These are phyloP conservation scores for Pseudomyrmex sp. DNA, from an alignment of 1,140 invertebrate genomes.

Conservation along the genomic window DNA sequence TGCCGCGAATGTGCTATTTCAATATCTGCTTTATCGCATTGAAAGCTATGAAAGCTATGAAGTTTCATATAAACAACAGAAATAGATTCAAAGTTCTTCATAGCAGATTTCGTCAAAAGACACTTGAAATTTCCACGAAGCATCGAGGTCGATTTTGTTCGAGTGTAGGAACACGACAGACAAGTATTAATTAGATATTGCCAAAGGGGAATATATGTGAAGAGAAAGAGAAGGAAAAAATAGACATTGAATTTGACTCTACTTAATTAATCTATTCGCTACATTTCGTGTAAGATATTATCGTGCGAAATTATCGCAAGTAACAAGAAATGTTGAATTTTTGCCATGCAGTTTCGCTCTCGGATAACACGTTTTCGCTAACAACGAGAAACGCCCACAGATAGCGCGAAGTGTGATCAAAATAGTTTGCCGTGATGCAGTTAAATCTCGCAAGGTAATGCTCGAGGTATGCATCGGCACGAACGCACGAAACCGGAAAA, in stretches of 20 bases:
- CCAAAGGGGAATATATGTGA: background rate
- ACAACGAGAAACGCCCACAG: background rate
- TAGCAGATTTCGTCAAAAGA: background rate
- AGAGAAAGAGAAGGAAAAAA: background rate
- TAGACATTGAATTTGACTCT: background rate
- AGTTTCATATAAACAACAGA: background rate
- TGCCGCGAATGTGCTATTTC: background rate
- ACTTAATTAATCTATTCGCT: background rate
- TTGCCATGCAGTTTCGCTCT: background rate
- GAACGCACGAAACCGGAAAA: slow-evolving; percentile 7
- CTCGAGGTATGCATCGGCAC: slow-evolving; percentile 4
- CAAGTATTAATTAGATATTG: background rate
- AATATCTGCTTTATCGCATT: background rate
- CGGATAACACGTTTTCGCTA: background rate
- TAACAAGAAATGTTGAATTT: background rate
- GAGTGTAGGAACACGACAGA: background rate
- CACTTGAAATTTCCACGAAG: background rate
- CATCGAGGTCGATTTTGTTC: background rate
- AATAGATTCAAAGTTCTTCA: background rate
- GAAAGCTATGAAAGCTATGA: background rate
- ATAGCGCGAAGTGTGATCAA: background rate
- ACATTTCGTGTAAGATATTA: background rate
- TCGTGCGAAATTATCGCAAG: background rate
- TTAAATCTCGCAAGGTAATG: slow-evolving; percentile 35
- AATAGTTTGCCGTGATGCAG: slow-evolving; percentile 2